Evolutionary conservation across 2,797 vertebrate species (phyloP), one percentile per base, ranked within the genome.

Genomic region (Clamator glandarius): DNA sequence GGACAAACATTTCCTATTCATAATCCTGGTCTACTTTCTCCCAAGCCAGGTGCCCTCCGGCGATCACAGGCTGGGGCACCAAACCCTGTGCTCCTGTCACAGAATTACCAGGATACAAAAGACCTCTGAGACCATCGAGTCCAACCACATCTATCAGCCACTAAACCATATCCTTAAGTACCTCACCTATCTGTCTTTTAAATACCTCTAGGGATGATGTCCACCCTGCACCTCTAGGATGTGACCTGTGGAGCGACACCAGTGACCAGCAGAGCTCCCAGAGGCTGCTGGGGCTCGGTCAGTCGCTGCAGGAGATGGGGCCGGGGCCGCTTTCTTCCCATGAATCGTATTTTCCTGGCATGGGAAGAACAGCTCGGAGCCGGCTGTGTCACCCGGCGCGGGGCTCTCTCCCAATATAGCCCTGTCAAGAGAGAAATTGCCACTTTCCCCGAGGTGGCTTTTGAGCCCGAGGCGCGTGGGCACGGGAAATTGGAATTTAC

Each of bases 371-470:
- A 15, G 67, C 41, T 91, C 33, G 7, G 1, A 86, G 23, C 8
- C 9, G 9, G 19, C 46, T 24, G 46, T 19, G 44, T 23, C 46
- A 46, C 21, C 46, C 44, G 39, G 39, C 39, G 39, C 39, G 39
- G 39, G 44, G 44, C 89, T 84, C 87, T 52, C 58, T 86, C 92
- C 1, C 0, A 91, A 87, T 84, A 90, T 76, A 91, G 89, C 67
- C 85, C 93, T 93, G 95, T 92, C 92, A 95, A 86, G 82, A 90
- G 68, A 90, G 89, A 97, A 97, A 96, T 96, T 96, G 94, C 90
- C 92, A 84, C 95, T 96, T 94, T 94, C 75, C 92, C 90, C 0
- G 8, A 69, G 88, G 95, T 94, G 87, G 52, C 91, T 95, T 58
- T 81, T 1, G 1, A 91, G 88, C 67, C 7, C 21, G 83, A 94